Evolutionary conservation across 2,888 invertebrate species (phyloP).

Genomic region (Spatulosminthurus flaviceps): DNA sequence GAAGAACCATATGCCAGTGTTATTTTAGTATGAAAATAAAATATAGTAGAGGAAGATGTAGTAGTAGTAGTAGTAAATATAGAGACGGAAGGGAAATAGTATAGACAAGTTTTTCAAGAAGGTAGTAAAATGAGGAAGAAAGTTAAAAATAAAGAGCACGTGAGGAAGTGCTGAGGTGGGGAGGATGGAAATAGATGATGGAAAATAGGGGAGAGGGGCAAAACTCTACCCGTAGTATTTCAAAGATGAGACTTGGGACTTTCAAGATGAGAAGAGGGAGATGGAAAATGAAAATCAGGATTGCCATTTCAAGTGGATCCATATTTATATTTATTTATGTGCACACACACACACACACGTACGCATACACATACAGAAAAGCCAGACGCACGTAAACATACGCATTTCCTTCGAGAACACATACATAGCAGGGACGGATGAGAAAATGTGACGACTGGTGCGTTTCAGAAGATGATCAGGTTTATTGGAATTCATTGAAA

Average conservation of each 20-base stretch:
- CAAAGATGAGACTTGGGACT: slow-evolving; percentile 8
- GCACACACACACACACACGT: not conserved
- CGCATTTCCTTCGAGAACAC: too few species aligned
- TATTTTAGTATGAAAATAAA: too few species aligned
- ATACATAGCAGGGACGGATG: too few species aligned
- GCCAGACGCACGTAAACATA: not conserved
- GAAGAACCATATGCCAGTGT: too few species aligned
- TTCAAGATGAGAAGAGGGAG: slow-evolving; percentile 6
- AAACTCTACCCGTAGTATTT: not conserved
- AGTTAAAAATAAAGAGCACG: too few species aligned
- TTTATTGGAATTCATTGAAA: slow-evolving; percentile 32
- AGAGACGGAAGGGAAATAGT: too few species aligned
- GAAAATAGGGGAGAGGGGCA: not conserved
- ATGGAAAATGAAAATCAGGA: slow-evolving; percentile 13
- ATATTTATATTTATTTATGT: not conserved
- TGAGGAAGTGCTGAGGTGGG: too few species aligned
- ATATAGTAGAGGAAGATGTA: too few species aligned
- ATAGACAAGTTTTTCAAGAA: too few species aligned
- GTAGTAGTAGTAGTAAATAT: too few species aligned
- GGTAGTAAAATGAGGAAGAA: too few species aligned
- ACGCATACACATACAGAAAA: not conserved
- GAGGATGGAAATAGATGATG: too few species aligned
- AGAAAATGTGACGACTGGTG: not conserved
- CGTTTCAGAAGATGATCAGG: slow-evolving; percentile 1
- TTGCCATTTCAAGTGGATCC: not conserved